phyloP scores from a whole-genome alignment of 2,113 vertebrate genomes.

The Erythrocercus mccallii region DNA sequence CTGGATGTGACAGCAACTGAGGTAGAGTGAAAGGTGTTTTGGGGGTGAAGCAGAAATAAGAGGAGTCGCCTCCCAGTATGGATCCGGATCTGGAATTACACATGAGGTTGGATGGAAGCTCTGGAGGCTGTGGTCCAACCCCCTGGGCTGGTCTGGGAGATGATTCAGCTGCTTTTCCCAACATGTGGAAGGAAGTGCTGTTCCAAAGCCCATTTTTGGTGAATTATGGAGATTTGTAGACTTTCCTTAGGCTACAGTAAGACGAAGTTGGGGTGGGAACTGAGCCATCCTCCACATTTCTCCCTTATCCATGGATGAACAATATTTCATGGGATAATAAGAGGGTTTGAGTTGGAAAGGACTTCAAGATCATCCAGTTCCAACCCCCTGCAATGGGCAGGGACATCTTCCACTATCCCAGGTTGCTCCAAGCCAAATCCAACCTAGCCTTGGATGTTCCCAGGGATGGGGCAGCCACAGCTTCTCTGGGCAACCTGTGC shows the following conservation, averaged over 20 bases:
- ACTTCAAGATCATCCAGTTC: not conserved
- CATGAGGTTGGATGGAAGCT: not conserved
- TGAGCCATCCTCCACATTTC: not conserved
- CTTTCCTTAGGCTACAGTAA: not conserved
- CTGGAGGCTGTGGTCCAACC: not conserved
- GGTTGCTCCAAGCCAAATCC: accelerated
- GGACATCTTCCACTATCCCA: not conserved
- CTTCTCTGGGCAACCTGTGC: accelerated
- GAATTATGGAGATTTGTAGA: not conserved
- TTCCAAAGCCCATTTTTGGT: not conserved
- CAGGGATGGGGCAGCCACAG: not conserved
- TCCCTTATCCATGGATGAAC: not conserved
- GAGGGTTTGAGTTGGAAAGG: not conserved
- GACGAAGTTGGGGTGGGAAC: not conserved
- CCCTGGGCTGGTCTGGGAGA: not conserved
- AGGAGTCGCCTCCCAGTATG: not conserved
- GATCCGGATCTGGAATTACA: not conserved
- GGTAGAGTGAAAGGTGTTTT: accelerated
- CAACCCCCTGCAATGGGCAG: not conserved
- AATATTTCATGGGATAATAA: not conserved
- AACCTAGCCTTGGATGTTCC: not conserved
- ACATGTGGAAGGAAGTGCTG: not conserved
- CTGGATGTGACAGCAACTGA: not conserved
- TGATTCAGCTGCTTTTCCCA: not conserved
- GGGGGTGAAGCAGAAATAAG: not conserved